These are phyloP conservation scores for Micromesistius poutassou DNA, from an alignment of 2,797 vertebrate species.

Conservation along the genomic window DNA sequence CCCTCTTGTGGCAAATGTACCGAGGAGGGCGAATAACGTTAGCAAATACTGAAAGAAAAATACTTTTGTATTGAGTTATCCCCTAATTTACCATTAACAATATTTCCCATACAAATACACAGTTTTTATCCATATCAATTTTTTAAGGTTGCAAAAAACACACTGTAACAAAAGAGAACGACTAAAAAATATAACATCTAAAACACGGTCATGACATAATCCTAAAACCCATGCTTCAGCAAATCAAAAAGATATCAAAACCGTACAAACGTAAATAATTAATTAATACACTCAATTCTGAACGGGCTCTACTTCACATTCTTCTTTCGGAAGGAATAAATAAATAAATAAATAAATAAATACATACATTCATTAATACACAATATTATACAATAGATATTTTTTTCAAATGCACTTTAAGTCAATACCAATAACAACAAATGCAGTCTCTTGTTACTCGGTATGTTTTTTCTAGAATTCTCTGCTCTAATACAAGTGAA, in stretches of 20 bases:
- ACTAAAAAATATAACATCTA: constrained; percentile 35
- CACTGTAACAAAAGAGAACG: constrained; percentile 34
- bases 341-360: constrained; percentile 33
- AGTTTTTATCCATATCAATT: constrained; percentile 24
- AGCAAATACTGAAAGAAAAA: constrained; percentile 28
- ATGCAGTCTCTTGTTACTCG: constrained; percentile 3
- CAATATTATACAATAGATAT: constrained; percentile 13
- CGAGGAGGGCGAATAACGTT: neutral
- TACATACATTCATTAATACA: constrained; percentile 13
- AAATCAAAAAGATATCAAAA: constrained; percentile 16
- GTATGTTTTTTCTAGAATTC: constrained; percentile 15
- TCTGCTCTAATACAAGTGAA: constrained; percentile 8
- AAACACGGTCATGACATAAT: constrained; percentile 29
- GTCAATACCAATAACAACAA: constrained; percentile 23
- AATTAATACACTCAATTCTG: constrained; percentile 10
- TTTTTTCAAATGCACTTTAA: constrained; percentile 46
- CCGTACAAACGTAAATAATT: constrained; percentile 10
- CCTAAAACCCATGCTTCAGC: constrained; percentile 43
- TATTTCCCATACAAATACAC: constrained; percentile 34
- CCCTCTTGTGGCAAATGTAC: constrained; percentile 38
- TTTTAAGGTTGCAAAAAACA: constrained; percentile 35
- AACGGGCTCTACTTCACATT: constrained; percentile 12
- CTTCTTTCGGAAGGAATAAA: constrained; percentile 18
- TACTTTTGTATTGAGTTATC: constrained; percentile 33
- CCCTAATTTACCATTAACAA: constrained; percentile 19